A percentile compares a stretch with the other conserved stretches of the same genome.
These are phyloP conservation scores for Acrocyrtus sp. DNA, from an alignment of 2,888 invertebrate species.

Conservation along the genomic window DNA sequence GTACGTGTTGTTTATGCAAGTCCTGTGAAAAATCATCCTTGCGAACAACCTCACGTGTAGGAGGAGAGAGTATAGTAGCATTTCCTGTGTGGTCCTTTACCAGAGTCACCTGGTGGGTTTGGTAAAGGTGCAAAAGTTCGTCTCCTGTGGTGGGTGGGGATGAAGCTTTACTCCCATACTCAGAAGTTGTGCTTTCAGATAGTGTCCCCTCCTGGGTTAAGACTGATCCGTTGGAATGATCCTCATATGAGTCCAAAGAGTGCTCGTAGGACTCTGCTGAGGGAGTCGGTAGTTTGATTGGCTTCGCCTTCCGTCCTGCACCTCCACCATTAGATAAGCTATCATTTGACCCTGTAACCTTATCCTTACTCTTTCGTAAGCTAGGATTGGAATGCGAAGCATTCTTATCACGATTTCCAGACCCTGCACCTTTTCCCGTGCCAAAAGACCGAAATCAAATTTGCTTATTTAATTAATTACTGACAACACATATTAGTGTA, in stretches of 20 bases:
- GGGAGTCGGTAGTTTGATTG: neutral
- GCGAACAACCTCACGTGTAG: too few species aligned
- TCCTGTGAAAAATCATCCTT: too few species aligned
- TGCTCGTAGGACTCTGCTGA: conserved; percentile 35
- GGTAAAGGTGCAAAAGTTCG: conserved; percentile 40
- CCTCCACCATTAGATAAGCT: conserved; percentile 10
- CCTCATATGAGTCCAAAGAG: conserved; percentile 61
- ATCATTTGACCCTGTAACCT: conserved; percentile 8
- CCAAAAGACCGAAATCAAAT: too few species aligned
- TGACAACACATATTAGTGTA: too few species aligned
- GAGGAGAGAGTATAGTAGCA: conserved; percentile 2
- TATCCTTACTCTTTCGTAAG: conserved; percentile 11
- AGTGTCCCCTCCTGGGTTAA: conserved; percentile 63
- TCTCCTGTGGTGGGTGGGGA: conserved; percentile 47
- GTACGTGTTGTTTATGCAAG: too few species aligned
- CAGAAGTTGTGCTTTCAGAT: conserved; percentile 63
- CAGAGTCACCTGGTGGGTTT: conserved; percentile 18
- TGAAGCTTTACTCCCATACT: conserved; percentile 55
- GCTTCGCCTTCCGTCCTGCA: conserved; percentile 14
- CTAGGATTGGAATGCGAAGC: conserved; percentile 2
- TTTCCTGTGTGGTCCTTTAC: neutral
- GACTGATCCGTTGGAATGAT: conserved; percentile 64
- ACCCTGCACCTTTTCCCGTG: conserved; percentile 58
- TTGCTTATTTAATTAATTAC: too few species aligned
- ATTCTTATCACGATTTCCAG: conserved; percentile 52